These are phyloP conservation scores for Meteorus colon DNA, from an alignment of 2,888 invertebrate genomes.

Conservation along the genomic window DNA sequence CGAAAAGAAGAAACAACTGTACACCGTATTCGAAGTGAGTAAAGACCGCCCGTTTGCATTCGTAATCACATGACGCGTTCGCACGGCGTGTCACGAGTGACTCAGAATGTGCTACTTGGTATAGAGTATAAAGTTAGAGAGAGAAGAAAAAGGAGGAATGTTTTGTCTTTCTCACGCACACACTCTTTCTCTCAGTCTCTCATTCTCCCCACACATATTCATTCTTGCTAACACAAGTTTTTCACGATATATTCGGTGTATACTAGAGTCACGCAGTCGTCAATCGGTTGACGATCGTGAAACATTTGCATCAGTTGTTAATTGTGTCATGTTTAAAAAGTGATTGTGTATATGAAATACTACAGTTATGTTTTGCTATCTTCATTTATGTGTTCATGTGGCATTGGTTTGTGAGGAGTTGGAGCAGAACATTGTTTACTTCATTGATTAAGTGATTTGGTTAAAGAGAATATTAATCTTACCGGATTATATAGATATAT, in stretches of 20 bases:
- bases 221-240: constrained; percentile 33
- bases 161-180: constrained; percentile 27
- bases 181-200: constrained; percentile 2
- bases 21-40: constrained; percentile 44
- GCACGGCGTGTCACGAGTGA: constrained; percentile 58
- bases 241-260: constrained; percentile 21
- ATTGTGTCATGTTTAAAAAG: background rate
- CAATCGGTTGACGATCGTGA: constrained; percentile 29
- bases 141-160: constrained; percentile 45
- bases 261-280: constrained; percentile 11
- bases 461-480: background rate
- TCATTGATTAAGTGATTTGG: too few species aligned
- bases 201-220: constrained; percentile 29
- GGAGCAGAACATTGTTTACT: too few species aligned
- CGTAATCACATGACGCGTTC: constrained; percentile 58
- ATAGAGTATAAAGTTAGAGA: constrained; percentile 34
- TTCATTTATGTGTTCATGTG: background rate
- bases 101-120: constrained; percentile 49
- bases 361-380: background rate
- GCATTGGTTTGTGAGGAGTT: too few species aligned
- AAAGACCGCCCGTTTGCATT: constrained; percentile 54
- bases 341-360: background rate
- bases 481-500: background rate
- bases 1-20: constrained; percentile 29
- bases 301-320: background rate